Evolutionary conservation across 2,888 invertebrate genomes (phyloP).

Genomic region (Nemotelus pantherinus): DNA sequence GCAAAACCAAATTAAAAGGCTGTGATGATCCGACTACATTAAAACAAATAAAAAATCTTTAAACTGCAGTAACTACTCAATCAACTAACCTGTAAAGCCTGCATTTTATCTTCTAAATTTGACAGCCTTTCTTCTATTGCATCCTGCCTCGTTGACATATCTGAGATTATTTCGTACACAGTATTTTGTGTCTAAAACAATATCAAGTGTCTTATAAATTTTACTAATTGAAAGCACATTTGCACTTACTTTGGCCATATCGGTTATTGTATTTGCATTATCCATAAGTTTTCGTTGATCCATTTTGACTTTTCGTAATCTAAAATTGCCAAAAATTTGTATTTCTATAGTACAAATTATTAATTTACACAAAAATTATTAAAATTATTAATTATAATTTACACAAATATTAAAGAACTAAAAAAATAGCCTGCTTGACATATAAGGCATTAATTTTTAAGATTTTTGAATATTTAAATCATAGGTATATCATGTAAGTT

Average conservation of each 20-base stretch:
- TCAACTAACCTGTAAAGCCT: constrained; percentile 77
- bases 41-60: not conserved
- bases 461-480: too few relatives aligned
- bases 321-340: constrained; percentile 64
- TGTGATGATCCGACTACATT: not conserved
- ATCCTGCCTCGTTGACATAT: constrained; percentile 95
- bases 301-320: constrained; percentile 99
- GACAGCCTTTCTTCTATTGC: constrained; percentile 92
- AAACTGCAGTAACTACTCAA: not conserved
- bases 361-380: not conserved
- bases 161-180: constrained; percentile 97
- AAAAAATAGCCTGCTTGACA: too few relatives aligned
- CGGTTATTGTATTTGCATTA: constrained; percentile 98
- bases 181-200: constrained; percentile 90
- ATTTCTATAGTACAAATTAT: not conserved
- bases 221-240: constrained; percentile 11
- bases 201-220: constrained; percentile 37
- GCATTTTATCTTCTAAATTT: constrained; percentile 91
- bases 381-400: constrained; percentile 3
- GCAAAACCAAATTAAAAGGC: not conserved
- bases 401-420: too few relatives aligned
- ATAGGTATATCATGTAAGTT: too few relatives aligned
- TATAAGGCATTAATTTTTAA: too few relatives aligned
- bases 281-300: constrained; percentile 99
- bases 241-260: constrained; percentile 95